Evolutionary conservation across 2,113 vertebrate genomes (phyloP).

Genomic region (Stegostoma tigrinum): DNA sequence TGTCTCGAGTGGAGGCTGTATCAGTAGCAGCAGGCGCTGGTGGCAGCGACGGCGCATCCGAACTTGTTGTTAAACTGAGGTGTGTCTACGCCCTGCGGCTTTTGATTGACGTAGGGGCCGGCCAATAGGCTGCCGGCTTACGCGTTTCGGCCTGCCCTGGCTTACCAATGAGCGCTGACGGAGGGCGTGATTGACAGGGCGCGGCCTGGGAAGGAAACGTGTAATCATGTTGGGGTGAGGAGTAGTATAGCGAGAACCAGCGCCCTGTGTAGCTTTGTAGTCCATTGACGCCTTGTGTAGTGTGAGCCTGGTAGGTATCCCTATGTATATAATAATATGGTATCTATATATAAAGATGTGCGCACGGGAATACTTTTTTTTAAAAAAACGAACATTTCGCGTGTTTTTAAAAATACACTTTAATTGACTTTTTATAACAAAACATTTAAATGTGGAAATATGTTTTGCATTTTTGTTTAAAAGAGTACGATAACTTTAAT

Average conservation of each 20-base stretch:
- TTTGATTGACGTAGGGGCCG: not conserved
- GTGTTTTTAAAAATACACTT: not conserved
- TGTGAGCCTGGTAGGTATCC: constrained; percentile 31
- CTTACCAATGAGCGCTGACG: not conserved
- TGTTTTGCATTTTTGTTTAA: not conserved
- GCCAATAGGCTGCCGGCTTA: not conserved
- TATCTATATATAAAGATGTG: not conserved
- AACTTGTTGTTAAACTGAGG: not conserved
- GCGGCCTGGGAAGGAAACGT: not conserved
- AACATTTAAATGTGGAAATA: not conserved
- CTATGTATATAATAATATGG: not conserved
- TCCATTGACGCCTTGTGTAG: constrained; percentile 32
- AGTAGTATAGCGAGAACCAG: constrained; percentile 26
- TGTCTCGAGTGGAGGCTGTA: too few species aligned
- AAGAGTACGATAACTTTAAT: not conserved
- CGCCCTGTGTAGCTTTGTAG: constrained; percentile 37
- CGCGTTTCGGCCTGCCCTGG: not conserved
- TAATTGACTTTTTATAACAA: not conserved
- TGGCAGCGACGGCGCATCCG: not conserved
- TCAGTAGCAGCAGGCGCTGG: not conserved
- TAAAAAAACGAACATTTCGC: not conserved
- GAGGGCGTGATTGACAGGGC: not conserved
- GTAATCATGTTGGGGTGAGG: not conserved
- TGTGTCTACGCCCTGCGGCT: too few species aligned
- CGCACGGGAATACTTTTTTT: not conserved